phyloP scores from a whole-genome alignment of 1,140 invertebrate species.

The Teleogryllus occipitalis region DNA sequence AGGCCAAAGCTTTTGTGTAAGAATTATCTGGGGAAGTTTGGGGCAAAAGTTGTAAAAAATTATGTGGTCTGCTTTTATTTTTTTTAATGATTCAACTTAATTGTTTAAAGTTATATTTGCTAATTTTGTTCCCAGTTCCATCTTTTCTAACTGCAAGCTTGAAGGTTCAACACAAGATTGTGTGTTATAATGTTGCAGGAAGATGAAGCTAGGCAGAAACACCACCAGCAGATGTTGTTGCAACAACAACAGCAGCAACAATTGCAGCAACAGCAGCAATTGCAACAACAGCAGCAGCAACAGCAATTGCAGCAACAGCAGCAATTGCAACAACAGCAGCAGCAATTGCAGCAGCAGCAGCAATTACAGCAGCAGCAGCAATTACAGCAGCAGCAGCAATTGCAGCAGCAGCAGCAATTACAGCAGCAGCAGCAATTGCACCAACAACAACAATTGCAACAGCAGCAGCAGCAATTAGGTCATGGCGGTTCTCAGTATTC shows the following conservation, averaged over 20 bases:
- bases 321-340: slow-evolving; percentile 32
- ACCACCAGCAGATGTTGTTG: slow-evolving; percentile 33
- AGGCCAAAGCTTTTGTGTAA: background rate
- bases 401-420: slow-evolving; percentile 30
- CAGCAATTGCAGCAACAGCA: slow-evolving; percentile 26
- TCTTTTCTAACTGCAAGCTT: too few relatives aligned
- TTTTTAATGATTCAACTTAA: background rate
- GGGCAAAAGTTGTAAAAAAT: too few relatives aligned
- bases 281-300: slow-evolving; percentile 29
- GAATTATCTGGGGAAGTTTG: too few relatives aligned
- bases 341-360: slow-evolving; percentile 20
- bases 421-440: slow-evolving; percentile 3
- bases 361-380: slow-evolving; percentile 27
- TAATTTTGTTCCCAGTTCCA: background rate
- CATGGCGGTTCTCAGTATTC: background rate
- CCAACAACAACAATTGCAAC: background rate
- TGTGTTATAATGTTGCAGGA: slow-evolving; percentile 30
- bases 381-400: slow-evolving; percentile 30
- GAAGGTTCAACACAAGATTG: too few relatives aligned
- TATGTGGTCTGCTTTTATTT: background rate
- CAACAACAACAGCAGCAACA: slow-evolving; percentile 27
- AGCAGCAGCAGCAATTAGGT: slow-evolving; percentile 29
- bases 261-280: slow-evolving; percentile 29
- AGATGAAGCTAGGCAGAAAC: slow-evolving; percentile 39
- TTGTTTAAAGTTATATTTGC: background rate